Base-by-base conservation (phyloP, 2,113 vertebrate genomes). In the Leptocoma aspasia region DNA sequence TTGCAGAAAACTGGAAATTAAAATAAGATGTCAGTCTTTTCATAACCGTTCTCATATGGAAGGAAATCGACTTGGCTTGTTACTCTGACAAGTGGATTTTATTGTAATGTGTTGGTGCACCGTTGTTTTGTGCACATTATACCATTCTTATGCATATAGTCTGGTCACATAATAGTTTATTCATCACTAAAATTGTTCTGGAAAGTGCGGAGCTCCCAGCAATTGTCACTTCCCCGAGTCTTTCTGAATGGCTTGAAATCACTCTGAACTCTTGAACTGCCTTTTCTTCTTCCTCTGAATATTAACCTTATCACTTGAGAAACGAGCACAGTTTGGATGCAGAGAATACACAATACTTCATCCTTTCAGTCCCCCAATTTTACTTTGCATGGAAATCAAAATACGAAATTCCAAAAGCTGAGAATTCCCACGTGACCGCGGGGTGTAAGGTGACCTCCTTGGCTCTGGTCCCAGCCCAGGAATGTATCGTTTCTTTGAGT, bases 401-500 rank as follows among this genome's bases (percentile, higher is more conserved):
- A 94, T 37, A 64, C 10, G 6, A 26, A n/a, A 86, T 88, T 92
- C 72, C 89, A 49, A 65, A 78, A 80, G 68, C 49, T 3, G 22
- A 65, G 42, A 52, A 7, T 54, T 93, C 94, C 65, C 94, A 84
- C 15, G 63, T 88, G 94, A 91, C 44, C 0, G 1, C 2, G 15
- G 92, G 73, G 65, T 94, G 82, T 94, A 96, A 96, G 84, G 94
- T 94, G 96, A 97, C 72, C 92, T 92, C 68, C 86, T 84, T 97
- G 93, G 95, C 90, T 72, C 84, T 71, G 71, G 4, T 90, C 97
- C 94, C 88, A 92, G 61, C 3, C 89, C 90, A 89, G 92, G 92
- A 97, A 95, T 96, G 96, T 91, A 79, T 82, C 57, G 70, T 53
- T 89, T 87, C 96, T 97, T 96, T 96, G 89, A 97, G 88, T 89